Base-by-base conservation (phyloP, 2,113 vertebrate genomes). In the Dascyllus trimaculatus region DNA sequence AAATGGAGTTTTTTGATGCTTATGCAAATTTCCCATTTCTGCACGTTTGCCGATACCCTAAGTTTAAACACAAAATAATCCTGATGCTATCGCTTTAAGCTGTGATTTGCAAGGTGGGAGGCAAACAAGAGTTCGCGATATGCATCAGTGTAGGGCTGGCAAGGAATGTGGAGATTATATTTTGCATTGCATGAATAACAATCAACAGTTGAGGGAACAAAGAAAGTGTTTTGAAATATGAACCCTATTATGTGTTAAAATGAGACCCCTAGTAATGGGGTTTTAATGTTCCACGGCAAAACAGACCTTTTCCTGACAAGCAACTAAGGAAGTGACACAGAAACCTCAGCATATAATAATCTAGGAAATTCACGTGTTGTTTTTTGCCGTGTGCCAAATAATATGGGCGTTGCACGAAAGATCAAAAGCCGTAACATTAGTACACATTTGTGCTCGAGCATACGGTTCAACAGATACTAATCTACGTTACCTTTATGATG, bases 61-160 rank as follows among this genome's bases (percentile, higher is more conserved):
- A 85, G 69, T 93, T 93, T 92, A 92, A 89, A 90, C 73, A 85
- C 75, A 68, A 88, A 92, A 91, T 91, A 89, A 92, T 89, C 87
- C 72, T 46, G 70, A 86, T 69, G 58, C 78, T 63, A 87, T 91
- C 79, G 22, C 85, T 83, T 90, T 88, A 89, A 87, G 76, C 80
- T 51, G 70, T 24, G 68, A 48, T 67, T 64, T 68, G 81, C 86
- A 88, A 88, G 82, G 91, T 88, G 76, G 81, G 80, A 90, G 66
- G 82, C 62, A 82, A 77, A 75, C 70, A 75, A 46, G 66, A 82
- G 67, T 82, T 83, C 78, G 75, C 51, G 85, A 92, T 90, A 85
- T 25, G 40, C 69, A 86, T 93, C 78, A 57, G 53, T 69, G 85
- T 84, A 18, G 61, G 63, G 80, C 80, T 84, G 40, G 78, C 52